Base-by-base conservation (phyloP, 1,140 invertebrate species). In the Tetragnatha versicolor region DNA sequence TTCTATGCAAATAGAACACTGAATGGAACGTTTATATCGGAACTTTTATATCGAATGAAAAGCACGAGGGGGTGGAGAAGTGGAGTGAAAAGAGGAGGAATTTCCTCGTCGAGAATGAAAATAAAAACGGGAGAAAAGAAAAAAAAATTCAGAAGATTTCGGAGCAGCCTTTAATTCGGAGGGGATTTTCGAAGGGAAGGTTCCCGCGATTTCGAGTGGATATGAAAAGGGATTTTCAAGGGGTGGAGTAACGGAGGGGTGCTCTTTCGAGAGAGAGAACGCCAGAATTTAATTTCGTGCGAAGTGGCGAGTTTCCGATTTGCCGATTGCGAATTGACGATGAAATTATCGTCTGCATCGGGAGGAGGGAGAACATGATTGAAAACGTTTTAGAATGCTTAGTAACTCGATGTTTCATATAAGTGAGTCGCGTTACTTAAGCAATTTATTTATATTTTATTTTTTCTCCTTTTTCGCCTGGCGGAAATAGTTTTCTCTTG, bases 1-100 rank as follows among this genome's bases (percentile, higher is more conserved):
- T n/a, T 42, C 73, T 77, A 77, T 77, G 73, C 61, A 77, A 77
- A 77, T 65, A 77, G 45, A 65, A 77, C 45, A 39, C 9, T 77
- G 73, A 77, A 77, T 65, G 31, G 73, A 53, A 45, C 73, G 58
- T 77, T 77, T 77, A 77, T 77, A 77, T 66, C 61, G 61, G 73
- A 63, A 77, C 73, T 66, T 77, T 77, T 77, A 77, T 77, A 77
- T 77, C 73, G 42, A 65, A 53, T 77, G 73, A 77, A 77, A 31
- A 37, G 66, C 31, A 49, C 5, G 39, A 4, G 25, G n/a, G 58
- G 53, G 20, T 25, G 70, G 25, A 39, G 37, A 42, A n/a, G 12
- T 27, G 39, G 35, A 42, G 17, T 25, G 7, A 35, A 9, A 10
- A 55, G 45, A 29, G 39, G 14, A 47, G 7, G 58, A 66, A 65